Evolutionary conservation across 2,797 vertebrate genomes (phyloP).

Genomic region (Prunella strophiata): DNA sequence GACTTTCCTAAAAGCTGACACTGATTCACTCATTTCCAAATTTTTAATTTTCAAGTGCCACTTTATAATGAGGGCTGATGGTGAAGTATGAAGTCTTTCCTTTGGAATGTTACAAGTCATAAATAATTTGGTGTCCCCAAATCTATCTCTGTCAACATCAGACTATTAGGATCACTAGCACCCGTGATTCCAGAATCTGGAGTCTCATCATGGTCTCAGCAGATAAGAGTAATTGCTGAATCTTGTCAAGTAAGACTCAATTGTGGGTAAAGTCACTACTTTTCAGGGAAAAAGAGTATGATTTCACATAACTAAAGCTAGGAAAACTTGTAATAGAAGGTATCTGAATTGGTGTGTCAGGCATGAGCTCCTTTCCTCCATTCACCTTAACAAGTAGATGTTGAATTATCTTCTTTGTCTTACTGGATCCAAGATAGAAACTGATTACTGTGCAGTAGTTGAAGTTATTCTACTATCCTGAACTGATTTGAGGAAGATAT

Average conservation of each 20-base stretch:
- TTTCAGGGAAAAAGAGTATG: background rate
- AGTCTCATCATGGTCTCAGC: background rate
- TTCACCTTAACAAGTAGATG: background rate
- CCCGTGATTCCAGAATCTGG: background rate
- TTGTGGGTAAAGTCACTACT: background rate
- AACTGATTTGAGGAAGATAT: rapidly evolving
- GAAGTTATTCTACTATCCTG: background rate
- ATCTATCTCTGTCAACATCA: background rate
- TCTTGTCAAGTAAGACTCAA: background rate
- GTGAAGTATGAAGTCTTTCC: background rate
- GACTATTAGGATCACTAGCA: background rate
- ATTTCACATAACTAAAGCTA: background rate
- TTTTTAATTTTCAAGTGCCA: background rate
- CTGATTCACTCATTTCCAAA: background rate
- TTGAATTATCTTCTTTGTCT: background rate
- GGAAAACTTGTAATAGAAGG: background rate
- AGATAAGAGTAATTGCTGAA: background rate
- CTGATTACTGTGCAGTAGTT: background rate
- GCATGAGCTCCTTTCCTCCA: background rate
- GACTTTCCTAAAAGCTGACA: background rate
- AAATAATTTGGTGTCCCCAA: background rate
- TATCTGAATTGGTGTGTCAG: background rate
- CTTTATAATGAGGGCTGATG: background rate
- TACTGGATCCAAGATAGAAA: background rate
- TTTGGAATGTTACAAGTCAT: background rate